Conservation (phyloP, 2,113 vertebrate species). For the Eonycteris spelaea region DNA sequence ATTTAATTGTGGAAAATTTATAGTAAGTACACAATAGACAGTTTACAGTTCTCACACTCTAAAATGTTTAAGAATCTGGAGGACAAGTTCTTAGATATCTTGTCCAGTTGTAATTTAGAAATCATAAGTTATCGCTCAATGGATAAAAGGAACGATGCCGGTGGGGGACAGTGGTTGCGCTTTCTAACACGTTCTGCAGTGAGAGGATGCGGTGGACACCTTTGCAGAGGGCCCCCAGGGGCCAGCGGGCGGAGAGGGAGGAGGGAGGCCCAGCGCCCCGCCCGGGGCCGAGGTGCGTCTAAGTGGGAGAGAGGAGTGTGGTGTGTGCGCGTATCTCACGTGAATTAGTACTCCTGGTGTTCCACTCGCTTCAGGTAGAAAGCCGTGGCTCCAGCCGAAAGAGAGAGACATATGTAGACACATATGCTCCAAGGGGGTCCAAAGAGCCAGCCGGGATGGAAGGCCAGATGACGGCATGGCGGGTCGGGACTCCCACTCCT, state of each 20-base stretch:
- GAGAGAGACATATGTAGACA: background rate
- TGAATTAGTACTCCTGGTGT: background rate
- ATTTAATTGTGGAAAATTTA: background rate
- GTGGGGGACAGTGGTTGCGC: background rate
- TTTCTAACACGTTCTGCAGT: background rate
- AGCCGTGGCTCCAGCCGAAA: background rate
- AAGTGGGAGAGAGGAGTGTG: background rate
- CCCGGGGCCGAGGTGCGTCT: background rate
- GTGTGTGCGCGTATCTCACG: background rate
- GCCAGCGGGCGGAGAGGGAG: background rate
- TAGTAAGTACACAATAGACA: background rate
- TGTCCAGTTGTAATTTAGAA: background rate
- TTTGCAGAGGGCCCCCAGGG: background rate
- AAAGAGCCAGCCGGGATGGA: background rate
- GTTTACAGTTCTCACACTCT: background rate
- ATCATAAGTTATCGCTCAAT: background rate
- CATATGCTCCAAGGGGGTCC: background rate
- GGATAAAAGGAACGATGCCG: background rate
- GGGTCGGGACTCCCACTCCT: background rate
- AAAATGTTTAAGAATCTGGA: background rate
- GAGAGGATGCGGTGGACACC: background rate
- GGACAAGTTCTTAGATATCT: background rate
- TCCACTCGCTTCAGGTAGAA: background rate
- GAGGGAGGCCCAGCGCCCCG: background rate
- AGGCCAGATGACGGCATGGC: fast-evolving